Base-by-base conservation (phyloP, 2,113 vertebrate species). In the Acrocephalus arundinaceus region DNA sequence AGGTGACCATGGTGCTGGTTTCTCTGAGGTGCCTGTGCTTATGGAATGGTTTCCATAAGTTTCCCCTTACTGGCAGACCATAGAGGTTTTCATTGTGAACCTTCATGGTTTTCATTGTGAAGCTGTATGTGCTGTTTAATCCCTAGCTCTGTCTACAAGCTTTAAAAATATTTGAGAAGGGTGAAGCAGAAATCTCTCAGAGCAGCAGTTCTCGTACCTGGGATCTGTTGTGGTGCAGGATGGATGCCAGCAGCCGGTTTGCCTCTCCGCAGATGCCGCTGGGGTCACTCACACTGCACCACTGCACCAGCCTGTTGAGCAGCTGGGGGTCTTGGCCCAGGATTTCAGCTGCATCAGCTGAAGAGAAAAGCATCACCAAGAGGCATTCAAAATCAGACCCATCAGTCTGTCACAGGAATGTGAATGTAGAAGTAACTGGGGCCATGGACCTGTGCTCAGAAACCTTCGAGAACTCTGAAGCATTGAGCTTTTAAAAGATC, bases 181-280 rank as follows among this genome's bases (percentile, higher is more conserved):
- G 8, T 37, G 18, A 37, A 35, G 39, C 8, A 9, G 37, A 5
- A 70, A 10, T 1, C 1, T 18, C 0, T 52, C 8, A 43, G 70
- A 24, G 11, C 28, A 21, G 6, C 5, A 11, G n/a, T 1, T 30
- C 11, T 70, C 96, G 8, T 97, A 99, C 98, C 5, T 97, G 97
- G 78, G 98, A 98, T 62, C 97, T 98, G 96, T 98, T 99, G 97
- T 98, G 98, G 78, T 98, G 97, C 96, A 99, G 93, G 68, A 99
- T 96, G 0, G 98, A 98, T 15, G 98, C 98, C 77, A 99, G 86
- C 33, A 99, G 97, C 31, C 98, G 98, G 45, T 98, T 98, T 62
- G 98, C 98, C 94, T 99, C 99, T 41, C 98, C 96, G 5, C 85
- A 62, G 52, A 99, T 74, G 17, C 98, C 98, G 1, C 97, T 97